A percentile compares a stretch with the other conserved stretches of the same genome.
phyloP scores from a whole-genome alignment of 2,888 invertebrate genomes.

The Hirtodrosophila confusa region DNA sequence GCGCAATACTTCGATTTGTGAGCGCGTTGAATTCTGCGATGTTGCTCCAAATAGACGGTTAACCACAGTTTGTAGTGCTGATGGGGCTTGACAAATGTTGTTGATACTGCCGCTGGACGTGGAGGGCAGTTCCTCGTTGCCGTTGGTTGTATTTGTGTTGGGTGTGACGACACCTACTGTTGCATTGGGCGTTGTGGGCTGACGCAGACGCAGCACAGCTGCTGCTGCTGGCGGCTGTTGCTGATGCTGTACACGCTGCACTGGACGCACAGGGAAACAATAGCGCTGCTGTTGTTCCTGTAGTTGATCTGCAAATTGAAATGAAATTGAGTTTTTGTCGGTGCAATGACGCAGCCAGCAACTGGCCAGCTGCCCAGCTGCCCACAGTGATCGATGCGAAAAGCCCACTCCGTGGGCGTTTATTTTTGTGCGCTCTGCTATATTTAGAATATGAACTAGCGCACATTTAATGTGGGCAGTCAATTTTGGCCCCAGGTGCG shows the following conservation, averaged over 20 bases:
- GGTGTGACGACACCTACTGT: slow-evolving; percentile 77
- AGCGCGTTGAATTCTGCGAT: slow-evolving; percentile 32
- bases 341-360: slow-evolving; percentile 44
- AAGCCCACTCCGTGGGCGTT: slow-evolving; percentile 58
- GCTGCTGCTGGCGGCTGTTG: slow-evolving; percentile 39
- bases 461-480: slow-evolving; percentile 48
- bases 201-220: slow-evolving; percentile 52
- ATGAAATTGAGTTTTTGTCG: slow-evolving; percentile 15
- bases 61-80: slow-evolving; percentile 48
- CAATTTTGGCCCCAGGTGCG: slow-evolving; percentile 42
- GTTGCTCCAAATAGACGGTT: slow-evolving; percentile 51
- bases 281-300: slow-evolving; percentile 83
- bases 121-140: slow-evolving; percentile 45
- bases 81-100: slow-evolving; percentile 16
- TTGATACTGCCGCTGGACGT: slow-evolving; percentile 25
- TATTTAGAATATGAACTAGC: slow-evolving; percentile 73
- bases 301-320: slow-evolving; percentile 63
- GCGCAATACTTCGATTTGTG: slow-evolving; percentile 64
- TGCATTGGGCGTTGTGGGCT: slow-evolving; percentile 79
- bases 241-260: slow-evolving; percentile 79
- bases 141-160: slow-evolving; percentile 78
- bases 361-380: slow-evolving; percentile 59
- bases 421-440: slow-evolving; percentile 62
- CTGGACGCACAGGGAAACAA: slow-evolving; percentile 83
- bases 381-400: slow-evolving; percentile 44